A percentile compares a stretch with the other conserved stretches of the same genome.
Conservation (phyloP, 2,888 invertebrate species). For the Ditula angustiorana region DNA sequence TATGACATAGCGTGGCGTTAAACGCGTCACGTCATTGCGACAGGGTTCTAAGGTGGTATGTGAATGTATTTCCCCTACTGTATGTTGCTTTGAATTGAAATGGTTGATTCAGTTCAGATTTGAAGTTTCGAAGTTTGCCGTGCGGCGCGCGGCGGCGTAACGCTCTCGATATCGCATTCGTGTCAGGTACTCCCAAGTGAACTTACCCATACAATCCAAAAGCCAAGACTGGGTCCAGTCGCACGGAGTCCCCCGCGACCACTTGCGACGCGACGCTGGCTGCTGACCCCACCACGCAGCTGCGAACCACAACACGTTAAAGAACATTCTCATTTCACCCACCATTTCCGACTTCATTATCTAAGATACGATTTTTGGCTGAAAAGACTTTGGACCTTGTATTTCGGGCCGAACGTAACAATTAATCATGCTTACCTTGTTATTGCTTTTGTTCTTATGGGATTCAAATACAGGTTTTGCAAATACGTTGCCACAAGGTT, state of each 20-base stretch:
- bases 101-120: too few relatives aligned
- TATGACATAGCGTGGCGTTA: too few relatives aligned
- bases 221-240: constrained; percentile 88
- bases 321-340: background rate
- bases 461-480: constrained; percentile 90
- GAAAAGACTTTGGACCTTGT: constrained; percentile 1
- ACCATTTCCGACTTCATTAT: background rate
- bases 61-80: too few relatives aligned
- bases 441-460: constrained; percentile 91
- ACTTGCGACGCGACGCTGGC: constrained; percentile 91
- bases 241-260: constrained; percentile 87
- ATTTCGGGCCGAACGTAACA: background rate
- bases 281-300: constrained; percentile 89
- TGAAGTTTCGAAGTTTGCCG: too few relatives aligned
- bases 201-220: constrained; percentile 92
- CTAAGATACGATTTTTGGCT: background rate
- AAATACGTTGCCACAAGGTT: constrained; percentile 89
- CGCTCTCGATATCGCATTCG: too few relatives aligned
- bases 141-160: too few relatives aligned
- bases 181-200: too few relatives aligned
- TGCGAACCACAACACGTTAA: constrained; percentile 63
- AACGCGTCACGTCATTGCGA: too few relatives aligned
- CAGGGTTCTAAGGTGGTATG: too few relatives aligned
- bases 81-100: too few relatives aligned
- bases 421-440: constrained; percentile 87